These are phyloP conservation scores for Pogonophryne albipinna DNA, from an alignment of 2,797 vertebrate species.

Conservation along the genomic window DNA sequence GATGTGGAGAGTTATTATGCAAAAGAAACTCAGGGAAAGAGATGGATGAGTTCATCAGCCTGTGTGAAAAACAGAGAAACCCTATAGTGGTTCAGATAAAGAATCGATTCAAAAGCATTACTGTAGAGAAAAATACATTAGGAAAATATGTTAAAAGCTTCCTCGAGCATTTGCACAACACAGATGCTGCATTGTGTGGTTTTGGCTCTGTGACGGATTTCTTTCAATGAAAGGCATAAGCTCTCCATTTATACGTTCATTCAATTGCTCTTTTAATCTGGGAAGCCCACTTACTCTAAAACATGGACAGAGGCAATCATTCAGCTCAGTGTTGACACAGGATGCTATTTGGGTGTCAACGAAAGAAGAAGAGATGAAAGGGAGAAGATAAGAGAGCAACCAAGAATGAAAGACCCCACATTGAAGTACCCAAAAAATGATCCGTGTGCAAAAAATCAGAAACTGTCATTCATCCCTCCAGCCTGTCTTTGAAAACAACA, in stretches of 20 bases:
- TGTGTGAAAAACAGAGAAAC: conserved; percentile 54
- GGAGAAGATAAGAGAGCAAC: conserved; percentile 5
- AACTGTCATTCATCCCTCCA: not conserved
- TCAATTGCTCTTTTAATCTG: conserved; percentile 30
- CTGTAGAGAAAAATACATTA: conserved; percentile 34
- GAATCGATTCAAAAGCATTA: conserved; percentile 62
- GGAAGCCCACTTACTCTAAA: conserved; percentile 20
- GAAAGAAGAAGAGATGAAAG: conserved; percentile 17
- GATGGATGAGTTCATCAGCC: conserved; percentile 34
- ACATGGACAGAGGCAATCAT: conserved; percentile 25
- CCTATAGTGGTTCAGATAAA: conserved; percentile 68
- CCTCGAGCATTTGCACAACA: conserved; percentile 51
- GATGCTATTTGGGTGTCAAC: conserved; percentile 12
- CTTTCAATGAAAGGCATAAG: conserved; percentile 50
- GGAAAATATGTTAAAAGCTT: conserved; percentile 73
- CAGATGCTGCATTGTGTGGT: conserved; percentile 71
- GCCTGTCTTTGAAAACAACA: conserved; percentile 28
- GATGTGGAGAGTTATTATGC: conserved; percentile 37
- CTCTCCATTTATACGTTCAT: conserved; percentile 54
- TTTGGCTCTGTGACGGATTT: conserved; percentile 66
- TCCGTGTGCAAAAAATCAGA: conserved; percentile 17
- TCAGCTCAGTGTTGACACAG: conserved; percentile 14
- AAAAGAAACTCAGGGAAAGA: conserved; percentile 15
- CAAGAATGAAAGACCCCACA: conserved; percentile 6
- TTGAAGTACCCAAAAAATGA: conserved; percentile 18